Evolutionary conservation across 2,797 vertebrate species (phyloP).

Genomic region (Sorex maritimensis): DNA sequence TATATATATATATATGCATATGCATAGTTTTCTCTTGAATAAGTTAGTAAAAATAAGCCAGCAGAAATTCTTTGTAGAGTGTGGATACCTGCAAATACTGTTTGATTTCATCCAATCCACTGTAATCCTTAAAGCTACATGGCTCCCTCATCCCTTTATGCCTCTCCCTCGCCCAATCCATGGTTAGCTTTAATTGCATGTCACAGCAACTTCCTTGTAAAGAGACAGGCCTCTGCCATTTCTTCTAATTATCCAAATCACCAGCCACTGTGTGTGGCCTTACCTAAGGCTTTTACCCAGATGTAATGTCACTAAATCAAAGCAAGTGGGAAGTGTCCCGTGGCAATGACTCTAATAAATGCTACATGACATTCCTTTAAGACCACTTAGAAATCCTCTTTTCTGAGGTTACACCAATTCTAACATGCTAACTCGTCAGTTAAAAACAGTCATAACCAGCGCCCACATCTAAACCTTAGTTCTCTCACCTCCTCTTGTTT

Average conservation of each 20-base stretch:
- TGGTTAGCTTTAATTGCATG: constrained; percentile 90
- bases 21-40: constrained; percentile 38
- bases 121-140: constrained; percentile 71
- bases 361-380: constrained; percentile 86
- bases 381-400: constrained; percentile 84
- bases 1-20: too few relatives aligned
- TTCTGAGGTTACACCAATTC: constrained; percentile 77
- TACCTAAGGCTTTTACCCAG: constrained; percentile 89
- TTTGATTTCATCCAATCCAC: constrained; percentile 78
- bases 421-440: constrained; percentile 78
- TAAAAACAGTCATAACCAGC: constrained; percentile 51
- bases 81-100: constrained; percentile 66
- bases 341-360: constrained; percentile 88
- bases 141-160: constrained; percentile 60
- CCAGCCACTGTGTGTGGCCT: constrained; percentile 89
- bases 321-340: constrained; percentile 84
- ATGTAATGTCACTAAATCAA: constrained; percentile 90
- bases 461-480: neutral
- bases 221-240: constrained; percentile 89
- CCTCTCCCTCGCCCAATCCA: constrained; percentile 22
- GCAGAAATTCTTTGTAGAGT: constrained; percentile 60
- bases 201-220: constrained; percentile 89
- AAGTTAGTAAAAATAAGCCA: constrained; percentile 69
- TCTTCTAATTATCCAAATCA: constrained; percentile 91
- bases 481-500: neutral